Evolutionary conservation across 2,888 invertebrate genomes (phyloP), one percentile per base, ranked within the genome.

Genomic region (Dicycla oo): DNA sequence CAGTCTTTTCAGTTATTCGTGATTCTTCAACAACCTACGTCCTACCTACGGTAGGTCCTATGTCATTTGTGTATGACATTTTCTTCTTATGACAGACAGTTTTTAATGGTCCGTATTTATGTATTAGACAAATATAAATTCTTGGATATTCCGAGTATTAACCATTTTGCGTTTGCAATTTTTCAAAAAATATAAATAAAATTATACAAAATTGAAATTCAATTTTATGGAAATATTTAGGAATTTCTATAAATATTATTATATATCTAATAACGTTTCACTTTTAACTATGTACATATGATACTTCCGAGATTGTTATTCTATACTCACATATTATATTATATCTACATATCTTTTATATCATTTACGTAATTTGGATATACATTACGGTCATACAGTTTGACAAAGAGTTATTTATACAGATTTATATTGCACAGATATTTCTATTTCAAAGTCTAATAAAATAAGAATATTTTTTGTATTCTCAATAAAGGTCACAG

Each of bases 301-400:
- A 61, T 38, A 72, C 23, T 56, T 61, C 49, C 23, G 20, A 73
- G 1, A 78, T 62, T 45, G 38, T 18, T 49, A 73, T 51, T 51
- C 43, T 80, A 54, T 61, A 64, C 10, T 40, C 3, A 49, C 23
- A 62, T 60, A 49, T 60, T 10, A 53, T 66, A 77, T 66, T 6
- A n/a, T 34, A 30, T 4, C 38, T 60, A 77, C 75, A 81, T 84
- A 86, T 84, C 74, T 79, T 79, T 73, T 61, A 70, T 73, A 73
- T 65, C 3, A 57, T 67, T 67, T 72, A 73, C 4, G 63, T 70
- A 26, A 68, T 68, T 70, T 73, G 58, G 75, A 72, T 10, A 69
- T 54, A 30, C 69, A 62, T 67, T 63, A 72, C 56, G 62, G 58
- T 69, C 53, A 63, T 58, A 69, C n/a, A 70, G 64, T 75, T 51